Evolutionary conservation across 2,888 invertebrate species (phyloP).

Genomic region (Belgica antarctica): DNA sequence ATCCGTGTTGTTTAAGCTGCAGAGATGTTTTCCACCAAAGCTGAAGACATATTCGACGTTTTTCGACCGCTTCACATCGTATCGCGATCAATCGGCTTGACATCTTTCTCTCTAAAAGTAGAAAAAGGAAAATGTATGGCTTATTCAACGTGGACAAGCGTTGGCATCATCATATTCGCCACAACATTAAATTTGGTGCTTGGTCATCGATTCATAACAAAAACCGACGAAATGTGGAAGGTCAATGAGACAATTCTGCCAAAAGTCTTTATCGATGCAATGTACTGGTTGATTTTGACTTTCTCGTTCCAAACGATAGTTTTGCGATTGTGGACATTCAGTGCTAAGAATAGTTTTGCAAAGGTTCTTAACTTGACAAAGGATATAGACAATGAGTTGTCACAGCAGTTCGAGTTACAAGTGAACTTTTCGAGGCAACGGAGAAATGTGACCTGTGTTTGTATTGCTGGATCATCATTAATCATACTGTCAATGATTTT

Average conservation of each 20-base stretch:
- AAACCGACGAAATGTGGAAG: too few species aligned
- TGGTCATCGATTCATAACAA: too few species aligned
- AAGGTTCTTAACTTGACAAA: neutral
- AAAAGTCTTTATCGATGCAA: too few species aligned
- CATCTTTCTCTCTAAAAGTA: neutral
- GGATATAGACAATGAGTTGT: neutral
- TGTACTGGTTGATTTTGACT: neutral
- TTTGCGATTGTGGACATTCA: neutral
- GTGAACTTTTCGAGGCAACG: neutral
- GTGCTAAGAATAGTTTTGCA: neutral
- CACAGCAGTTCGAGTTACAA: neutral
- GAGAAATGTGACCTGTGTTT: neutral
- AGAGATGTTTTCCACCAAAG: neutral
- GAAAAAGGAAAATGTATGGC: neutral
- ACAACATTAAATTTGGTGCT: too few species aligned
- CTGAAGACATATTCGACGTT: neutral
- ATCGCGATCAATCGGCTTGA: neutral
- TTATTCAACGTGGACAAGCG: too few species aligned
- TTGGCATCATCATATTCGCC: too few species aligned
- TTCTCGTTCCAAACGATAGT: neutral
- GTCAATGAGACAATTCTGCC: too few species aligned
- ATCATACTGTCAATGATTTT: neutral
- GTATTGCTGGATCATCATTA: too few species aligned
- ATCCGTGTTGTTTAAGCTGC: too few species aligned
- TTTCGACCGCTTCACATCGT: neutral